A percentile compares a stretch with the other conserved stretches of the same genome.
These are phyloP conservation scores for Penaeus japonicus DNA, from an alignment of 1,140 invertebrate species.

Conservation along the genomic window DNA sequence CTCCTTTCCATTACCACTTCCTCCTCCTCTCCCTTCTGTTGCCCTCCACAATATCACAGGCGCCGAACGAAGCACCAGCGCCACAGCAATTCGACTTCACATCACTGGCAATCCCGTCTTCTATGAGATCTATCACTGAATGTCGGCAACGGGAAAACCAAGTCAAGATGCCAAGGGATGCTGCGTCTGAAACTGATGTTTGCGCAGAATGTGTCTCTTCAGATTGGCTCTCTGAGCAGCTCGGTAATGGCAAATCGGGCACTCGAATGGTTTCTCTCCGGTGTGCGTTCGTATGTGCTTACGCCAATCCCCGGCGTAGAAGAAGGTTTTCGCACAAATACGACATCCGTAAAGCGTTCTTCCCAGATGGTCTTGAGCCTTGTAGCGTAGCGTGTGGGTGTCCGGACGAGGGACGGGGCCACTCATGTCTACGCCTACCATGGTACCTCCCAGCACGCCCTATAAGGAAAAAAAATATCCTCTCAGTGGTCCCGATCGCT, in stretches of 20 bases:
- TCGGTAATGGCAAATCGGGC: constrained; percentile 33
- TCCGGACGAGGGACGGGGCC: constrained; percentile 17
- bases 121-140: too few relatives aligned
- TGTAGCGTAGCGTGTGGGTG: constrained; percentile 37
- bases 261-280: constrained; percentile 44
- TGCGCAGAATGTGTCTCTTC: constrained; percentile 37
- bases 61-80: too few relatives aligned
- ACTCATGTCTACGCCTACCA: constrained; percentile 45
- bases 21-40: too few relatives aligned
- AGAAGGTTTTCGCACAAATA: constrained; percentile 46
- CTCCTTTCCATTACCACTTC: too few relatives aligned
- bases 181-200: constrained; percentile 21
- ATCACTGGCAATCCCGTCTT: too few relatives aligned
- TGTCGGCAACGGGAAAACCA: background rate
- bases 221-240: constrained; percentile 43
- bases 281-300: constrained; percentile 44
- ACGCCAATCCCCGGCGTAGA: constrained; percentile 42
- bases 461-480: constrained; percentile 46
- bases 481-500: constrained; percentile 32
- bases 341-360: constrained; percentile 43
- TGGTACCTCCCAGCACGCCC: constrained; percentile 42
- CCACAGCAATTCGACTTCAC: too few relatives aligned
- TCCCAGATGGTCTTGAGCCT: constrained; percentile 42
- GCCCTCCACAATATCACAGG: too few relatives aligned
- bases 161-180: background rate